Base-by-base conservation (phyloP, 2,888 invertebrate species). In the Conus canariensis region DNA sequence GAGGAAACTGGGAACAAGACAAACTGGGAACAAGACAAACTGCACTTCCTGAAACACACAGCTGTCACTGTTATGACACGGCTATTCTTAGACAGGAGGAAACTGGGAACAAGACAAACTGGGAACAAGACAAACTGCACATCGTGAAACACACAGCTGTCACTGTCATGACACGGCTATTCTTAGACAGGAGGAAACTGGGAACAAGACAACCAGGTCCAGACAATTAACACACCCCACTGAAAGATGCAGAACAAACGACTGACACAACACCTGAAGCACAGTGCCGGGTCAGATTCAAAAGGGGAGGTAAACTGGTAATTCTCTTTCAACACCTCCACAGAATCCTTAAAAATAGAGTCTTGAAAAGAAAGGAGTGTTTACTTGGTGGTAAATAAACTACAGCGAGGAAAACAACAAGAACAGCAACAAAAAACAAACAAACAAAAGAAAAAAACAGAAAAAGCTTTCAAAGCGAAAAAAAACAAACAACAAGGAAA, bases 61-160 rank as follows among this genome's bases (percentile, higher is more conserved):
- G 45, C 3, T 45, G 45, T 45, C 4, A 45, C 14, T 45, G 25
- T 77, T 1, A 77, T n/a, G 9, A 77, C 77, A 77, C n/a, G 25
- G 10, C 10, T n/a, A n/a, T 94, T 90, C 90, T 89, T 89, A 91
- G 89, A 80, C 14, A 74, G 45, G 45, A 30, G 45, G 58, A 70
- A 89, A 45, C 56, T 25, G 56, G 7, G 56, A 22, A 86, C 64
- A 82, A 88, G 80, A 30, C 67, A 22, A 30, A 70, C n/a, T n/a
- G n/a, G n/a, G n/a, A n/a, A n/a, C n/a, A n/a, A n/a, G 98, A 97
- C 90, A 98, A 96, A 58, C 97, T 97, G 96, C 98, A 98, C 95
- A 97, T 97, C 92, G 96, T 98, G 96, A 77, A 96, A 14, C 64
- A 64, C 2, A 45, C 45, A 45, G 45, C 3, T 45, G 45, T 45